Evolutionary conservation across 2,797 vertebrate species (phyloP).

Genomic region (Dryobates pubescens): DNA sequence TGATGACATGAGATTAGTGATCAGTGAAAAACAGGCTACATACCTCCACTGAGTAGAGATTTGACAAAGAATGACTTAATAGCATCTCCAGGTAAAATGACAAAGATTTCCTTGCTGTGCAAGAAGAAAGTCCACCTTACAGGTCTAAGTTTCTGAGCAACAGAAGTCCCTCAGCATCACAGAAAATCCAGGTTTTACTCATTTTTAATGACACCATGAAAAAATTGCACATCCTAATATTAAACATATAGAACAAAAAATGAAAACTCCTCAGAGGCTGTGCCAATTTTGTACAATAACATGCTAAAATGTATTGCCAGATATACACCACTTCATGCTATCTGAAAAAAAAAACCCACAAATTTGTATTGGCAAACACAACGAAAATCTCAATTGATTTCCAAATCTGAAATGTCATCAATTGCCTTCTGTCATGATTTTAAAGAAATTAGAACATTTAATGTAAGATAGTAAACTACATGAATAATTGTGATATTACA

Average conservation of each 20-base stretch:
- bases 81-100: neutral
- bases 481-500: neutral
- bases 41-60: neutral
- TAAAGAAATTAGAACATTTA: neutral
- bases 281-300: neutral
- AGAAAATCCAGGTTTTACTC: neutral
- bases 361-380: neutral
- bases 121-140: neutral
- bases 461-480: neutral
- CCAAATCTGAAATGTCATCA: neutral
- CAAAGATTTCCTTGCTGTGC: neutral
- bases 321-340: neutral
- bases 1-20: neutral
- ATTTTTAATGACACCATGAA: neutral
- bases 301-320: fast-evolving
- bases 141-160: neutral
- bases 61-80: neutral
- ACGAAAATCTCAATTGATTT: neutral
- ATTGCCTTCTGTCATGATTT: neutral
- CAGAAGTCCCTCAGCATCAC: neutral
- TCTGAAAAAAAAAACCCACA: neutral
- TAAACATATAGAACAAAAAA: neutral
- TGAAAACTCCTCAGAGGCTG: neutral
- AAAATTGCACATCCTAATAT: neutral
- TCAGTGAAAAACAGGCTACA: neutral